These are phyloP conservation scores for Smittia sp. DNA, from an alignment of 2,888 invertebrate species.

Conservation along the genomic window DNA sequence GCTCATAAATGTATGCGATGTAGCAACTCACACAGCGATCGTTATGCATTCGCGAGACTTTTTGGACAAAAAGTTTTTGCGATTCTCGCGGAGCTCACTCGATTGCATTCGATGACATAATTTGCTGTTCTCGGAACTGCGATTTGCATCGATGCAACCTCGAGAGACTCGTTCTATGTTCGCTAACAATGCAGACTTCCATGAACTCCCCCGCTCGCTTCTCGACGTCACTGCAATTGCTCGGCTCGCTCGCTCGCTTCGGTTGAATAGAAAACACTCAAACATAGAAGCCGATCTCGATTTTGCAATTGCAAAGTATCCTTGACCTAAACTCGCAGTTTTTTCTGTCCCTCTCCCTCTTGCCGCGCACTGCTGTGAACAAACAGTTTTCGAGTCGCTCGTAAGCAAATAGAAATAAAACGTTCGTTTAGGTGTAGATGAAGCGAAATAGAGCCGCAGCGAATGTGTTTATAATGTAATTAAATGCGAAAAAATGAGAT, in stretches of 20 bases:
- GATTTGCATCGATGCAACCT: too few relatives aligned
- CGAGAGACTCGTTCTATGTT: too few relatives aligned
- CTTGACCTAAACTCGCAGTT: slow-evolving; percentile 40
- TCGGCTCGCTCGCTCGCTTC: slow-evolving; percentile 1
- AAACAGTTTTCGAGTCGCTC: neutral
- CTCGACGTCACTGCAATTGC: neutral
- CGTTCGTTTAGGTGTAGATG: neutral
- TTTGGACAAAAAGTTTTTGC: too few relatives aligned
- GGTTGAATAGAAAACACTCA: neutral
- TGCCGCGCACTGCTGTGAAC: neutral
- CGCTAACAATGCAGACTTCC: too few relatives aligned
- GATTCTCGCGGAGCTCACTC: too few relatives aligned
- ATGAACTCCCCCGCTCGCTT: too few relatives aligned
- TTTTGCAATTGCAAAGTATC: slow-evolving; percentile 33
- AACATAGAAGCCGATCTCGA: neutral
- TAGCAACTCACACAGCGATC: too few relatives aligned
- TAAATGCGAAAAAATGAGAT: slow-evolving; percentile 37
- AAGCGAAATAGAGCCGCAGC: neutral
- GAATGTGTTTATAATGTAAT: slow-evolving; percentile 28
- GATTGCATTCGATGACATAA: too few relatives aligned
- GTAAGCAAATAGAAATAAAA: neutral
- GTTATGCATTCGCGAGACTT: too few relatives aligned
- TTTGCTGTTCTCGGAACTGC: too few relatives aligned
- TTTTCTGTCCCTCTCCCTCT: neutral
- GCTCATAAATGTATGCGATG: neutral